Conservation (phyloP, 2,113 vertebrate species). For the Paracanthobrama guichenoti region DNA sequence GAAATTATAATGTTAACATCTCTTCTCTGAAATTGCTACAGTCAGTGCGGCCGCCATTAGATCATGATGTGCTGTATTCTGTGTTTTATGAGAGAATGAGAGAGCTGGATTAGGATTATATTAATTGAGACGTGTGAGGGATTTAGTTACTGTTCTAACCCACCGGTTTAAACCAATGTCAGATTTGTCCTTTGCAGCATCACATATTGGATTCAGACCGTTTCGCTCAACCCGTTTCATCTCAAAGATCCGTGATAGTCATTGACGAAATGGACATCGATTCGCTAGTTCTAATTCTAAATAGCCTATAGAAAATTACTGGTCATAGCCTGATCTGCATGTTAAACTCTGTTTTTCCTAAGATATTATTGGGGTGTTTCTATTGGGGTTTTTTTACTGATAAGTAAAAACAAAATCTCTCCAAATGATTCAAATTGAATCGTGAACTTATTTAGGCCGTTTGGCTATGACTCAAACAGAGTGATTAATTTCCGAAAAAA, state of each 20-base stretch:
- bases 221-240: background rate
- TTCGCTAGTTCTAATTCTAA: background rate
- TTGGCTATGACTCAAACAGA: background rate
- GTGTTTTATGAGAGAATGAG: constrained; percentile 25
- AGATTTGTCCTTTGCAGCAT: background rate
- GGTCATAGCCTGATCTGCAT: background rate
- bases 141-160: constrained; percentile 40
- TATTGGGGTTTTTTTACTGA: too few relatives aligned
- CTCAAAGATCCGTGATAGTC: background rate
- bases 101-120: constrained; percentile 51
- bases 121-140: constrained; percentile 35
- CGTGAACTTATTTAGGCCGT: too few relatives aligned
- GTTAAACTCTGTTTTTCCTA: background rate
- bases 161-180: constrained; percentile 26
- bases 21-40: background rate
- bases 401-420: background rate
- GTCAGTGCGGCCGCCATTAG: background rate
- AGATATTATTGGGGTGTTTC: background rate
- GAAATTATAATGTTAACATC: background rate
- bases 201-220: background rate
- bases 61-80: constrained; percentile 1
- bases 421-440: background rate
- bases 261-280: background rate
- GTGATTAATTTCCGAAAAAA: background rate
- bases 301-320: background rate